Base-by-base conservation (phyloP, 2,797 vertebrate species). In the Gallinago nigripennis region DNA sequence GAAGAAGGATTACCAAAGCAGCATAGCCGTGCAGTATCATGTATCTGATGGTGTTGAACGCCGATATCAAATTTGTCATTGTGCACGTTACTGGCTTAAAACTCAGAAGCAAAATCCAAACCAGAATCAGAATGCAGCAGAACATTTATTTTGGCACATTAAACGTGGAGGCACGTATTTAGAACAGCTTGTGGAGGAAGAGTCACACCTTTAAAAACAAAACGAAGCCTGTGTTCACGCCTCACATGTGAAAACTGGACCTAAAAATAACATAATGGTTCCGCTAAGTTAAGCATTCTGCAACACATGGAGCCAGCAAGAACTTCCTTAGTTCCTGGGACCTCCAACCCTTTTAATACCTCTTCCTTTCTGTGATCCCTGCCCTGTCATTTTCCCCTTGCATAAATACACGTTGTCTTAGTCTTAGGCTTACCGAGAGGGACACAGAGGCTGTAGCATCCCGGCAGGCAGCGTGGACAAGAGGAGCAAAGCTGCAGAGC, bases 191-290 rank as follows among this genome's bases (percentile, higher is more conserved):
- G 63, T 0, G 1, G 60, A 95, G 80, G 91, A 94, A 95, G 91
- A 92, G 85, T 94, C 87, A 88, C 91, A 88, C 90, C 90, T 94
- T 96, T 88, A 37, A 92, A 90, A 91, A 92, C 82, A 94, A 94
- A 93, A 85, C 0, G 24, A 73, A 88, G 56, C 64, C 73, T 53
- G 33, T 70, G 77, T 86, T 94, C 24, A 5, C 90, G 92, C 87
- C 63, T 90, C 86, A 41, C 54, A 17, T 88, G 65, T 73, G 91
- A 94, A 94, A 96, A 95, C 33, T 70, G 66, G 63, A 65, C 45
- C 81, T 94, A 86, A 94, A 96, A 94, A 64, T 90, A 94, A 56
- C 31, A 50, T 48, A 78, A 77, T 48, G 66, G 25, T 65, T 93
- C 79, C 53, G 28, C 48, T 73, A 11, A 9, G 0, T 63, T 79